Conservation (phyloP, 2,113 vertebrate genomes). For the Tachysurus fulvidraco region DNA sequence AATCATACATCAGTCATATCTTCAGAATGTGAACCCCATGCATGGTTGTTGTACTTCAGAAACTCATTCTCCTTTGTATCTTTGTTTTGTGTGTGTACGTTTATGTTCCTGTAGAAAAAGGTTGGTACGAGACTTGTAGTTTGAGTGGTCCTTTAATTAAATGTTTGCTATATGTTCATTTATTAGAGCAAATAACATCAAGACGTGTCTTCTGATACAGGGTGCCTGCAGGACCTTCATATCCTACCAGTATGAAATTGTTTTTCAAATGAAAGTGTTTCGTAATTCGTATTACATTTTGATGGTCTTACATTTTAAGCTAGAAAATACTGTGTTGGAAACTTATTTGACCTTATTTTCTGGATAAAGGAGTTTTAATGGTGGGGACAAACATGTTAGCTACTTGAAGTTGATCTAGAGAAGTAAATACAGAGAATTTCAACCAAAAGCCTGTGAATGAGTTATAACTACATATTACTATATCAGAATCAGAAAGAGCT, state of each 20-base stretch:
- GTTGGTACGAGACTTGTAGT: conserved; percentile 49
- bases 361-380: not conserved
- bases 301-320: not conserved
- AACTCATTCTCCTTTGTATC: conserved; percentile 45
- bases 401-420: not conserved
- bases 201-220: not conserved
- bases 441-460: not conserved
- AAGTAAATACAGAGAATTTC: not conserved
- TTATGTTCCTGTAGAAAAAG: conserved; percentile 56
- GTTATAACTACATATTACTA: not conserved
- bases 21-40: conserved; percentile 14
- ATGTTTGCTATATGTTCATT: conserved; percentile 37
- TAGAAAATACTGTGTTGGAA: not conserved
- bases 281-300: not conserved
- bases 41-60: not conserved
- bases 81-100: conserved; percentile 50
- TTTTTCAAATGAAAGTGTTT: no score
- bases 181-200: conserved; percentile 14
- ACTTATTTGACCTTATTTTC: not conserved
- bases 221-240: not conserved
- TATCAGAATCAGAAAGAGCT: no score
- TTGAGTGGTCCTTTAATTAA: conserved; percentile 31
- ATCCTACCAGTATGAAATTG: not conserved
- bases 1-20: not conserved
- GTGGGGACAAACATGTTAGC: not conserved